Conservation (phyloP, 2,113 vertebrate species). For the Trematocara variabile region DNA sequence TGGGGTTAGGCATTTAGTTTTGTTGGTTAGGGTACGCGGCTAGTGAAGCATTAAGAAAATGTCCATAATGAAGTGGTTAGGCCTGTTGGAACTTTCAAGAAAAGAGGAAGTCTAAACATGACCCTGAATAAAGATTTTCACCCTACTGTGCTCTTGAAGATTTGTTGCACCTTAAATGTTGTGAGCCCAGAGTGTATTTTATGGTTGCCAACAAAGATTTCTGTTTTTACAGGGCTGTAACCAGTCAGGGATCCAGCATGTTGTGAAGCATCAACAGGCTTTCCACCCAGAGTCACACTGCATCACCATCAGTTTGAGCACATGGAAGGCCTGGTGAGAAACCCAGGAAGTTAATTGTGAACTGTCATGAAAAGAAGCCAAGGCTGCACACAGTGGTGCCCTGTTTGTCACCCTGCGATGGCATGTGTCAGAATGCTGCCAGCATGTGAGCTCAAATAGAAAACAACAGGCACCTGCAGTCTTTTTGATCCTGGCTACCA, state of each 20-base stretch:
- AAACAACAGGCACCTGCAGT: neutral
- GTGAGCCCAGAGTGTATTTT: neutral
- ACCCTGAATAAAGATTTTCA: neutral
- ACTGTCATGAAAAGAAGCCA: neutral
- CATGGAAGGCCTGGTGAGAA: constrained; percentile 93
- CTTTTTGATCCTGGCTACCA: neutral
- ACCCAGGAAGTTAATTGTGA: neutral
- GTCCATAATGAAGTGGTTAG: neutral
- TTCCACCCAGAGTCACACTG: constrained; percentile 83
- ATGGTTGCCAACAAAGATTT: neutral
- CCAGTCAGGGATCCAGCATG: constrained; percentile 87
- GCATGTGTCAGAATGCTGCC: neutral
- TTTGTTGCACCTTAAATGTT: neutral
- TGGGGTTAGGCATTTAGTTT: neutral
- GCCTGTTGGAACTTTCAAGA: neutral
- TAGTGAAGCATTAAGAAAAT: neutral
- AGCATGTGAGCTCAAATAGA: neutral
- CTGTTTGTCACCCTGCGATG: neutral
- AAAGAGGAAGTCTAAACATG: neutral
- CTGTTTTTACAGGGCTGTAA: constrained; percentile 81
- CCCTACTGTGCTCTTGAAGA: neutral
- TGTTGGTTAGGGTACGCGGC: neutral
- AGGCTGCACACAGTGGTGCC: neutral
- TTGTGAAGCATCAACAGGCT: constrained; percentile 84
- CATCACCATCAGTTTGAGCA: constrained; percentile 87